Percentiles rank a stretch among this genome's conserved stretches.
Conservation (phyloP, 2,888 invertebrate species). For the Amitus sp. region DNA sequence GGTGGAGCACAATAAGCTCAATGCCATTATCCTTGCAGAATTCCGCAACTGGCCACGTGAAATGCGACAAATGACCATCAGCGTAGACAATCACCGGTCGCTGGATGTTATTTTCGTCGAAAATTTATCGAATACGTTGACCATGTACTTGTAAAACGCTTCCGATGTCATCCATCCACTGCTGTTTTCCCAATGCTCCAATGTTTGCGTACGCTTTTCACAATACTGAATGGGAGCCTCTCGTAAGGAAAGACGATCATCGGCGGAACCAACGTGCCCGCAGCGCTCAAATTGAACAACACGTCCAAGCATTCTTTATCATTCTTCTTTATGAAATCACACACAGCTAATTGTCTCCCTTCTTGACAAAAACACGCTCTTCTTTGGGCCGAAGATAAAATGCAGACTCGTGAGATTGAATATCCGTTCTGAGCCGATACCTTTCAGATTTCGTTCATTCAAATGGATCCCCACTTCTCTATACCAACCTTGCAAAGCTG, state of each 20-base stretch:
- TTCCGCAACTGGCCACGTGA: constrained; percentile 40
- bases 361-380: constrained; percentile 9
- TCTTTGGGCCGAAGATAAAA: constrained; percentile 17
- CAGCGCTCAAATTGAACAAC: constrained; percentile 39
- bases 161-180: constrained; percentile 63
- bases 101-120: constrained; percentile 48
- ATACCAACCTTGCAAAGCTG: constrained; percentile 39
- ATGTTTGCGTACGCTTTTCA: constrained; percentile 45
- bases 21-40: constrained; percentile 54
- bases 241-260: constrained; percentile 51
- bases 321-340: constrained; percentile 16
- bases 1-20: constrained; percentile 53
- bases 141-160: constrained; percentile 59
- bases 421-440: constrained; percentile 11
- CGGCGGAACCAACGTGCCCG: constrained; percentile 44
- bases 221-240: constrained; percentile 47
- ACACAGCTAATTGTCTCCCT: constrained; percentile 15
- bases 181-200: constrained; percentile 62
- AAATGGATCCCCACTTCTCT: constrained; percentile 22
- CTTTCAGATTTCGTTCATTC: background rate
- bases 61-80: constrained; percentile 60
- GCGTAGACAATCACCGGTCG: constrained; percentile 60
- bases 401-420: constrained; percentile 26
- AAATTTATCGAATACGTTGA: constrained; percentile 58
- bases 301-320: constrained; percentile 25